phyloP scores from a whole-genome alignment of 2,113 vertebrate species.

The Vidua chalybeata region DNA sequence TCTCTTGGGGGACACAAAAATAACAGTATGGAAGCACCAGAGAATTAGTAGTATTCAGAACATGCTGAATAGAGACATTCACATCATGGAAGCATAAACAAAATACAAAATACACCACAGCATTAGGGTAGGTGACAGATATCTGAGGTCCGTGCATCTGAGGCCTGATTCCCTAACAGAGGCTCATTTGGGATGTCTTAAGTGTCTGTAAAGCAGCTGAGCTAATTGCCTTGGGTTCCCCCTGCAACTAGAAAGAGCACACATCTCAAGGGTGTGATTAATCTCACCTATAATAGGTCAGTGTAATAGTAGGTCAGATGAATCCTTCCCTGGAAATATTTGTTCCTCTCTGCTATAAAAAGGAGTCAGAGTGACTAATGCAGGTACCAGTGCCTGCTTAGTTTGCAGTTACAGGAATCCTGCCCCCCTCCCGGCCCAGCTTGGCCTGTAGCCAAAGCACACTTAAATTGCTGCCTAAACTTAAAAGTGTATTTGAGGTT shows the following conservation, averaged over 20 bases:
- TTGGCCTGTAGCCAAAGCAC: background rate
- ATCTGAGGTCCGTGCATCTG: background rate
- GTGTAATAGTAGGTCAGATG: constrained; percentile 24
- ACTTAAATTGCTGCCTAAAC: background rate
- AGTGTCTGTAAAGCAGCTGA: background rate
- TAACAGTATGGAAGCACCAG: background rate
- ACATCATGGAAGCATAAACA: background rate
- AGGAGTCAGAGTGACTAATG: background rate
- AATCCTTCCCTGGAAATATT: background rate
- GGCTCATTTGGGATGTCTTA: background rate
- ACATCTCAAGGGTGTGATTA: background rate
- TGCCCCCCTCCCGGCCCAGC: background rate
- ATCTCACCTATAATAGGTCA: background rate
- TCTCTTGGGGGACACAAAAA: background rate
- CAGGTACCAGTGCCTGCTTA: background rate
- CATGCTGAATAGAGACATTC: background rate
- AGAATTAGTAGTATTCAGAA: background rate
- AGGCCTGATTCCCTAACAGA: background rate
- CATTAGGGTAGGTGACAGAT: background rate
- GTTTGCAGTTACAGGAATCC: background rate
- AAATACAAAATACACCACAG: background rate
- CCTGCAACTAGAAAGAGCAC: background rate
- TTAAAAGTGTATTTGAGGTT: background rate
- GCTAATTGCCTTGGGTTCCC: background rate
- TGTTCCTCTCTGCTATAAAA: background rate